These are phyloP conservation scores for Netelia inedita DNA, from an alignment of 2,888 invertebrate genomes.

Conservation along the genomic window DNA sequence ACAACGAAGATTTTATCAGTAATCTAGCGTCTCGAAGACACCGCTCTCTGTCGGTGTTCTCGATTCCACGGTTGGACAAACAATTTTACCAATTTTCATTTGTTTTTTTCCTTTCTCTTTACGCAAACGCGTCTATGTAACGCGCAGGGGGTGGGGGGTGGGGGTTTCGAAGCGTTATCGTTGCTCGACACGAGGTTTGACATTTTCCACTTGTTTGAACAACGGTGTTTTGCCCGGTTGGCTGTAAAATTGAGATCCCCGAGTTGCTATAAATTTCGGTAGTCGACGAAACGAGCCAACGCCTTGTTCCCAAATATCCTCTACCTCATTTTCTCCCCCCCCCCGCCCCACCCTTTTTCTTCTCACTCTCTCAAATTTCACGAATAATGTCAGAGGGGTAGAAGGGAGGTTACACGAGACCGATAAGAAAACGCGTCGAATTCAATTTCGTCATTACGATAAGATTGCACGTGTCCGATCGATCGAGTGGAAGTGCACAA, in stretches of 20 bases:
- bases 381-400: not conserved
- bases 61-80: conserved; percentile 53
- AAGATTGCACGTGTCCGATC: not conserved
- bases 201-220: conserved; percentile 56
- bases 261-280: conserved; percentile 60
- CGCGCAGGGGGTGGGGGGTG: too few relatives aligned
- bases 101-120: not conserved
- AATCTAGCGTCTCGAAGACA: conserved; percentile 36
- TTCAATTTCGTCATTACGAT: not conserved
- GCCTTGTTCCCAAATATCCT: not conserved
- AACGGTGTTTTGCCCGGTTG: conserved; percentile 40
- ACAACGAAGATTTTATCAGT: conserved; percentile 21
- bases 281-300: conserved; percentile 2
- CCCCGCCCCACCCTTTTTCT: too few relatives aligned
- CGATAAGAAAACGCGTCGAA: not conserved
- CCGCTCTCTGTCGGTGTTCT: conserved; percentile 35
- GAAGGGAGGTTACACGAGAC: not conserved
- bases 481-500: too few relatives aligned
- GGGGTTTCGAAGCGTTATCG: conserved; percentile 41
- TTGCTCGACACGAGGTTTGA: conserved; percentile 19
- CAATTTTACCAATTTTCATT: conserved; percentile 24
- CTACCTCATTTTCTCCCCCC: not conserved
- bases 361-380: not conserved
- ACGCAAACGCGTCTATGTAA: not conserved
- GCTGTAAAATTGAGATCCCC: conserved; percentile 48